Conservation (phyloP, 2,888 invertebrate genomes). For the Acrobasis repandana region DNA sequence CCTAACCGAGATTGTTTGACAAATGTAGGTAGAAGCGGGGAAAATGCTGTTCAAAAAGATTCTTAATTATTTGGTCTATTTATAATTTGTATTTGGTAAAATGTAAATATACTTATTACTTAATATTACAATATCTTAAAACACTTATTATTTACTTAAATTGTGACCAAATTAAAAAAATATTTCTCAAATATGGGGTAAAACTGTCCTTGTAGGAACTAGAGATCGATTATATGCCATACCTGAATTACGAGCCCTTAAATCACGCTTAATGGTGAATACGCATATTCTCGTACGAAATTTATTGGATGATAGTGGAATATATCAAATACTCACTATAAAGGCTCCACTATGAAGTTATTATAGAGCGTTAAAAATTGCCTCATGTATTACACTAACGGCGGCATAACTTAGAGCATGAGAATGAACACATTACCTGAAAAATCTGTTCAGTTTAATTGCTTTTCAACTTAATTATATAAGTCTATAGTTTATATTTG, state of each 20-base stretch:
- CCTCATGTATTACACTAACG: not conserved
- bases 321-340: slow-evolving; percentile 60
- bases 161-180: slow-evolving; percentile 24
- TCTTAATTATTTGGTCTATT: too few species aligned
- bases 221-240: slow-evolving; percentile 63
- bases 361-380: slow-evolving; percentile 1
- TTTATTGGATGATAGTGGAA: slow-evolving; percentile 66
- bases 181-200: slow-evolving; percentile 34
- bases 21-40: too few species aligned
- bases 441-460: not conserved
- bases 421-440: not conserved
- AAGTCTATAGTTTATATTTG: too few species aligned
- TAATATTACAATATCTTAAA: too few species aligned
- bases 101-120: too few species aligned
- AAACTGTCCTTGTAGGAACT: slow-evolving; percentile 51
- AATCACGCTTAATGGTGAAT: slow-evolving; percentile 75
- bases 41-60: too few species aligned
- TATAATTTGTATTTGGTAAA: too few species aligned
- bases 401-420: not conserved
- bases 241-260: slow-evolving; percentile 67
- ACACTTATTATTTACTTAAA: not conserved
- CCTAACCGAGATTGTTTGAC: too few species aligned
- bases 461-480: too few species aligned
- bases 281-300: slow-evolving; percentile 70
- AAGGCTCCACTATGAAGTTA: slow-evolving; percentile 44